These are phyloP conservation scores for Melikaiella ostensackeni DNA, from an alignment of 2,888 invertebrate genomes.

Conservation along the genomic window DNA sequence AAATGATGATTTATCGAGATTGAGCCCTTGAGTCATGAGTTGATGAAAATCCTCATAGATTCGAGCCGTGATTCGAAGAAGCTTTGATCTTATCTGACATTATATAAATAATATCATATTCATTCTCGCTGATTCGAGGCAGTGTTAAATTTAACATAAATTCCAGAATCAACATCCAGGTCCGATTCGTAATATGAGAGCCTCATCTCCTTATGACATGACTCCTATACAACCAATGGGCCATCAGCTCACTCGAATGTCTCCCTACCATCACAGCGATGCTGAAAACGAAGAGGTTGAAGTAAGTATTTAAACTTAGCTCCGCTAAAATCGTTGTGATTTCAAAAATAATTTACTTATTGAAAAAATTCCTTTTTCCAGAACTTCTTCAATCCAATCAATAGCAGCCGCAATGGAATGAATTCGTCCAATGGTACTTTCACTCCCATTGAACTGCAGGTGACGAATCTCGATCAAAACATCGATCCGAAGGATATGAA, in stretches of 20 bases:
- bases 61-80: slow-evolving; percentile 46
- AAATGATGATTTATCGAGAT: slow-evolving; percentile 52
- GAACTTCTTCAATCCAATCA: slow-evolving; percentile 76
- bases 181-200: slow-evolving; percentile 65
- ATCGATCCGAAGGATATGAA: slow-evolving; percentile 84
- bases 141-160: slow-evolving; percentile 16
- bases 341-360: not conserved
- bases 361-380: slow-evolving; percentile 50
- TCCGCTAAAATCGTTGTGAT: not conserved
- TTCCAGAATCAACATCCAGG: slow-evolving; percentile 59
- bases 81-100: slow-evolving; percentile 26
- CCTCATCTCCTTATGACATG: slow-evolving; percentile 74
- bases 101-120: not conserved
- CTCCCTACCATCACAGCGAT: slow-evolving; percentile 63
- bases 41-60: slow-evolving; percentile 54
- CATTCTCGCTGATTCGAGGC: not conserved
- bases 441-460: slow-evolving; percentile 80
- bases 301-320: slow-evolving; percentile 54
- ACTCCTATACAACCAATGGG: slow-evolving; percentile 58
- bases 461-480: slow-evolving; percentile 85
- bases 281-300: slow-evolving; percentile 74
- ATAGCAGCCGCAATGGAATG: slow-evolving; percentile 63
- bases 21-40: slow-evolving; percentile 55
- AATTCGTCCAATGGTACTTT: slow-evolving; percentile 62
- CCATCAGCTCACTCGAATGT: slow-evolving; percentile 64